Base-by-base conservation (phyloP, 2,888 invertebrate genomes). In the Mellilla xanthometata region DNA sequence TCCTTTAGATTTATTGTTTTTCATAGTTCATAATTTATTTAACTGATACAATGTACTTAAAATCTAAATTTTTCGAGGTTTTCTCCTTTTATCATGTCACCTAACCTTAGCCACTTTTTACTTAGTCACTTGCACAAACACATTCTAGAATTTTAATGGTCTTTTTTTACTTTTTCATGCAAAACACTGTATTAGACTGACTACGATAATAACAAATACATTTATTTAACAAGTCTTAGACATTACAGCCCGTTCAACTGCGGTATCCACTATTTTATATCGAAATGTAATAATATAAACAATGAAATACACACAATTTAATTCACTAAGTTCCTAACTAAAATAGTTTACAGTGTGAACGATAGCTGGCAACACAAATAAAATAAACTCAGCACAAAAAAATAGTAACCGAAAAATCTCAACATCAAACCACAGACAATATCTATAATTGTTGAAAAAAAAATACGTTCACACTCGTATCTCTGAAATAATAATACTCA, bases 191-290 rank as follows among this genome's bases (percentile, higher is more conserved):
- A 7, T 11, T 12, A 29, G 2, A 11, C 22, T 19, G 2, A 7
- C 9, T 46, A 54, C 42, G 48, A 42, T 49, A 46, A 52, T 48
- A 57, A 60, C 53, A 68, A 64, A 65, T 58, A 62, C 54, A 58
- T 19, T 19, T n/a, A 62, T 61, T 67, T 65, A 78, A 80, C 72
- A 81, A 81, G 81, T 82, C 81, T 82, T 78, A 73, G 58, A 53
- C 54, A 68, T 74, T 72, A 82, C 79, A 83, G 80, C 82, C 82
- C 71, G 68, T 72, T 74, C 39, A 42, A 49, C 52, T 60, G 62
- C 58, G 42, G 29, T 24, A 62, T 65, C 56, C 62, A 62, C 58
- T 49, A 9, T 50, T 49, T 11, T 39, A 5, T 13, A 22, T 19
- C 39, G 6, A 30, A 28, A n/a, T n/a, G n/a, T n/a, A n/a, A n/a